These are phyloP conservation scores for Clarias pachynema DNA, from an alignment of 2,797 vertebrate species.

Conservation along the genomic window DNA sequence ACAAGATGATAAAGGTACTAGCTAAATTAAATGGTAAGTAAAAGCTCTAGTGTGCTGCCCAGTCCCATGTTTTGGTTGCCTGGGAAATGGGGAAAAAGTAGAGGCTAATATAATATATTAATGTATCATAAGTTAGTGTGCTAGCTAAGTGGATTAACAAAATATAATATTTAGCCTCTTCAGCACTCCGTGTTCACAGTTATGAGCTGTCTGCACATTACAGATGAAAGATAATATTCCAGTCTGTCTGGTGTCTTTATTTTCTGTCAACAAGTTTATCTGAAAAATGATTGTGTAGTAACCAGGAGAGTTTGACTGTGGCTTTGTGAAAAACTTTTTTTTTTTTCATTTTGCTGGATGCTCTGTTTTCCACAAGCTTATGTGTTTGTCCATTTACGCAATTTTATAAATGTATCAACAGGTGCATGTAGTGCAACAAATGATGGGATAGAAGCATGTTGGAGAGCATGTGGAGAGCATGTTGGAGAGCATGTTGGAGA, in stretches of 20 bases:
- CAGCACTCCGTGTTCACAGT: not conserved
- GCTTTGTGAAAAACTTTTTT: not conserved
- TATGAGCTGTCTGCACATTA: not conserved
- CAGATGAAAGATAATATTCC: not conserved
- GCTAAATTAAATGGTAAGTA: not conserved
- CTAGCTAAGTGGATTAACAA: constrained; percentile 1
- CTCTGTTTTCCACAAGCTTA: not conserved
- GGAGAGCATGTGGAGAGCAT: no score
- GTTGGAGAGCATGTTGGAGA: no score
- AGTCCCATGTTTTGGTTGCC: not conserved
- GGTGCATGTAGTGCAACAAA: not conserved
- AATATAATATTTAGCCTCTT: constrained; percentile 10
- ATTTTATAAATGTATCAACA: not conserved
- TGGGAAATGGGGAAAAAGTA: not conserved
- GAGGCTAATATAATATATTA: not conserved
- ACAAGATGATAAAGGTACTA: not conserved
- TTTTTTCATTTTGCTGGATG: not conserved
- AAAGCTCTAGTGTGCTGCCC: not conserved
- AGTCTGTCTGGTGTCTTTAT: not conserved
- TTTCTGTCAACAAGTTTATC: not conserved
- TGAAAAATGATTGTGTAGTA: not conserved
- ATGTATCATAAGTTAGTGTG: not conserved
- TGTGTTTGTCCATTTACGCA: not conserved
- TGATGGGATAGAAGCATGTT: not conserved
- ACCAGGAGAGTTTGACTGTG: not conserved